A percentile compares a stretch with the other conserved stretches of the same genome.
Conservation (phyloP, 2,888 invertebrate species). For the Temnothorax unifasciatus region DNA sequence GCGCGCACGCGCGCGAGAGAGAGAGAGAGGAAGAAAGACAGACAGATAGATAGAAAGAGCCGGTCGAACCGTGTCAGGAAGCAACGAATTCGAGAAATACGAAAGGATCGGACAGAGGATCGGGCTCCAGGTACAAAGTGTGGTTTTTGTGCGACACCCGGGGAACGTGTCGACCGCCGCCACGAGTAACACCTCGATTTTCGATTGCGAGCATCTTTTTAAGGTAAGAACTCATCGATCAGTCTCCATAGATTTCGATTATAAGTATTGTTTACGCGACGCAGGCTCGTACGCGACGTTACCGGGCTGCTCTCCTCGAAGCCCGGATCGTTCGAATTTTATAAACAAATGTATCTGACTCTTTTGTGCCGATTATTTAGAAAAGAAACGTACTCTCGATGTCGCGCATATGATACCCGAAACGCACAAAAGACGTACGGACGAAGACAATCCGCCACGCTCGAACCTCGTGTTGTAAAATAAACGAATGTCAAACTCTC, state of each 20-base stretch:
- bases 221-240: constrained; percentile 87
- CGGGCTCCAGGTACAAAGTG: constrained; percentile 32
- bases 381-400: neutral
- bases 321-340: too few species aligned
- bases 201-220: constrained; percentile 91
- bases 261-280: too few species aligned
- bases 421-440: neutral
- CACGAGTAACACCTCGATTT: constrained; percentile 91
- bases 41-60: too few species aligned
- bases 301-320: too few species aligned
- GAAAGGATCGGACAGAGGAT: neutral
- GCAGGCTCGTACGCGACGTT: too few species aligned
- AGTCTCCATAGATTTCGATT: too few species aligned
- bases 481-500: neutral
- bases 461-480: neutral
- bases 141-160: constrained; percentile 66
- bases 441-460: neutral
- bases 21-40: neutral
- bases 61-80: constrained; percentile 19
- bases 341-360: neutral
- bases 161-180: constrained; percentile 92
- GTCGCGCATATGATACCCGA: too few species aligned
- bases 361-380: neutral
- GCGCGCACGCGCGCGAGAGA: neutral
- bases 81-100: constrained; percentile 17